Conservation (phyloP, 2,888 invertebrate species). For the Ophonus ardosiacus region DNA sequence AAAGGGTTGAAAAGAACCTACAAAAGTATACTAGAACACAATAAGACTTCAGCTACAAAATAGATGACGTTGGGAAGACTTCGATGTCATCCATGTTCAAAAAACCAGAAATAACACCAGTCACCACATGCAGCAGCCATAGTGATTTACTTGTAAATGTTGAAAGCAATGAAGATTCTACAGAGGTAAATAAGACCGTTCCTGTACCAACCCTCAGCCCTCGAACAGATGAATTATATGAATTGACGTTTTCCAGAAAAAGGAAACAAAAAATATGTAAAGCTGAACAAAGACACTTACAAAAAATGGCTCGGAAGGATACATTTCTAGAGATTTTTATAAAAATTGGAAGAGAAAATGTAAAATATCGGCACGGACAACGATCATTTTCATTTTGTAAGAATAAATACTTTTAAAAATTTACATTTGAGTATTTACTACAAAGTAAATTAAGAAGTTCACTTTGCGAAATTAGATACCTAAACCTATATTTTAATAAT, state of each 20-base stretch:
- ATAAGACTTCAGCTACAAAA: constrained; percentile 8
- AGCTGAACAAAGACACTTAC: not conserved
- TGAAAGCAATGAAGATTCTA: not conserved
- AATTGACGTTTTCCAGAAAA: not conserved
- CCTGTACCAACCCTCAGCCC: not conserved
- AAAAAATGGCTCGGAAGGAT: not conserved
- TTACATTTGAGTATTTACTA: too few species aligned
- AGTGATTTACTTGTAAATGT: not conserved
- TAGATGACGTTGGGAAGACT: constrained; percentile 16
- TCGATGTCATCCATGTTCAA: constrained; percentile 13
- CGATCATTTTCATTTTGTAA: too few species aligned
- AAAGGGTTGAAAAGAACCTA: constrained; percentile 11
- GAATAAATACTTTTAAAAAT: too few species aligned
- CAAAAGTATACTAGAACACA: constrained; percentile 9
- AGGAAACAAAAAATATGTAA: too few species aligned
- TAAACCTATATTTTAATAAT: too few species aligned
- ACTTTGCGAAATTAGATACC: too few species aligned
- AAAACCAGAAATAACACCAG: not conserved
- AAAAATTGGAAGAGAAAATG: not conserved
- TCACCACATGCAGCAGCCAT: not conserved
- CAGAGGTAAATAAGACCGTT: not conserved
- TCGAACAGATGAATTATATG: not conserved
- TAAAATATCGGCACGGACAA: too few species aligned
- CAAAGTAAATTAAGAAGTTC: too few species aligned
- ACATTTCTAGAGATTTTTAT: not conserved